Evolutionary conservation across 2,113 vertebrate species (phyloP).

Genomic region (Kryptolebias marmoratus): DNA sequence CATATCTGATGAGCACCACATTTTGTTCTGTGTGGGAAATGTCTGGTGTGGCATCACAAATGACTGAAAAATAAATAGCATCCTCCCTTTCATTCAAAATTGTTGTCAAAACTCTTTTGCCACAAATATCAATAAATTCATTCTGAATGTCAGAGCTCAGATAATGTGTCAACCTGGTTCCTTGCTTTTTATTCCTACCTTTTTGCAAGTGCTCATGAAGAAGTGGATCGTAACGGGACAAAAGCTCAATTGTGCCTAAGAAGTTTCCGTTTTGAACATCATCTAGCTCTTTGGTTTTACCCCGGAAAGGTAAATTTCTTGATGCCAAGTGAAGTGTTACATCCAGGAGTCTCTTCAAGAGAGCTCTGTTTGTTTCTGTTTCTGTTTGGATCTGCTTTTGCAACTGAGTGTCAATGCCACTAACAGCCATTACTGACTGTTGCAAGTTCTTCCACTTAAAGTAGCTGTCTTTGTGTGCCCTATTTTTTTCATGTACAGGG

Average conservation of each 20-base stretch:
- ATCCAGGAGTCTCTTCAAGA: not conserved
- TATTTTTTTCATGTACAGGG: no score
- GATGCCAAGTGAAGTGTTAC: not conserved
- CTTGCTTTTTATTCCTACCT: not conserved
- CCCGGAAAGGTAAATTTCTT: not conserved
- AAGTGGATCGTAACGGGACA: not conserved
- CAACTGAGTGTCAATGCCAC: not conserved
- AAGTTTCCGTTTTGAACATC: not conserved
- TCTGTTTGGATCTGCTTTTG: not conserved
- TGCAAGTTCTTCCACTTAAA: not conserved
- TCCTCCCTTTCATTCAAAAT: not conserved
- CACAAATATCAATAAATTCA: not conserved
- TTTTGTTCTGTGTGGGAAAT: not conserved
- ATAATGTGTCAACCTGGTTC: not conserved
- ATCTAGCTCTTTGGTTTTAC: not conserved
- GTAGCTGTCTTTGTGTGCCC: no score
- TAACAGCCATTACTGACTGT: not conserved
- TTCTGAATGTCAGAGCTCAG: not conserved
- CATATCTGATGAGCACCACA: not conserved
- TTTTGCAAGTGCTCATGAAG: not conserved
- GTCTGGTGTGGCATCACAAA: not conserved
- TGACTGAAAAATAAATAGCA: not conserved
- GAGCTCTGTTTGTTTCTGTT: not conserved
- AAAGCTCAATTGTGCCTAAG: not conserved
- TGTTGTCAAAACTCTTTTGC: not conserved